Conservation (phyloP, 2,888 invertebrate species). For the Abrostola triplasia region DNA sequence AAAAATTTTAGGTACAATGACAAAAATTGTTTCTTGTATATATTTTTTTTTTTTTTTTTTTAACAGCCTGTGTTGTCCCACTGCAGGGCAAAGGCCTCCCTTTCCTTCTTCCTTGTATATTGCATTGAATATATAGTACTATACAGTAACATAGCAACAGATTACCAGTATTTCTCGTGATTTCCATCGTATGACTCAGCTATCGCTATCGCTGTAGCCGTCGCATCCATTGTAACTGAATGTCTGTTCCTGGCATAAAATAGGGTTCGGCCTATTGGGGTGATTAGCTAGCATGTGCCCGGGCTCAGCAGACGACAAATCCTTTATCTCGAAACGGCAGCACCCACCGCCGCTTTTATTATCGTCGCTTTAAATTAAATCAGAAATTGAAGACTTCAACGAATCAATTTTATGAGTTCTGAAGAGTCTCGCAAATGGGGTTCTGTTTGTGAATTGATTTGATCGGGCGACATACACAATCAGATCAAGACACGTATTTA, state of each 20-base stretch:
- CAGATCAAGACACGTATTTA: neutral
- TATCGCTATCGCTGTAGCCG: slow-evolving; percentile 39
- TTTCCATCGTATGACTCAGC: slow-evolving; percentile 21
- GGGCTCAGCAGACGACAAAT: slow-evolving; percentile 67
- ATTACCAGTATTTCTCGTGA: slow-evolving; percentile 1
- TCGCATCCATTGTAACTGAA: slow-evolving; percentile 55
- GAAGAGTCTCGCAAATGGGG: slow-evolving; percentile 58
- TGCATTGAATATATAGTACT: no score
- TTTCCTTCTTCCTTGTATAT: no score
- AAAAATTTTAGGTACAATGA: no score
- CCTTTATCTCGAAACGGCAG: slow-evolving; percentile 76
- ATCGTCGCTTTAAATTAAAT: slow-evolving; percentile 72
- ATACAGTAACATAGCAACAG: neutral
- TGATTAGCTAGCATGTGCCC: slow-evolving; percentile 68
- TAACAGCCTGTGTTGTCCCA: no score
- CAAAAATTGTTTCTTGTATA: no score
- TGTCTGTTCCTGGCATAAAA: slow-evolving; percentile 64
- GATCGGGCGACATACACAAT: slow-evolving; percentile 12
- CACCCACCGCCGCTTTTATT: slow-evolving; percentile 63
- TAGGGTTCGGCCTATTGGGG: slow-evolving; percentile 57
- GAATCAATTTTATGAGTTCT: slow-evolving; percentile 63
- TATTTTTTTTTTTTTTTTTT: no score
- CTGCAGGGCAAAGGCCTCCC: no score
- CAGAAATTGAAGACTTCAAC: slow-evolving; percentile 69
- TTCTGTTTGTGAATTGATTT: slow-evolving; percentile 50